These are phyloP conservation scores for Magallana nippona DNA, from an alignment of 2,888 invertebrate species.

Conservation along the genomic window DNA sequence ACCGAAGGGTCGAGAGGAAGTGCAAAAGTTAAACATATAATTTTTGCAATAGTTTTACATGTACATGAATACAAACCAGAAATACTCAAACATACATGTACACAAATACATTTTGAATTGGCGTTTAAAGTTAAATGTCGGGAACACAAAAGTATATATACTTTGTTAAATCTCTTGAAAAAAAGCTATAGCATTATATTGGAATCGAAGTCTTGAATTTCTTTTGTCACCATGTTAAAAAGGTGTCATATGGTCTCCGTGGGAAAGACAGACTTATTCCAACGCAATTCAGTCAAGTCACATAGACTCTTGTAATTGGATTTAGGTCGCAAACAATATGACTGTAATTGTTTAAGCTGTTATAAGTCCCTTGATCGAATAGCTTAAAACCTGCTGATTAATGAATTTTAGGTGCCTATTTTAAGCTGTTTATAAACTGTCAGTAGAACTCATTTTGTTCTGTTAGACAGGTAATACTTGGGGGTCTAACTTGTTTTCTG, in stretches of 20 bases:
- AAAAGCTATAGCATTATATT: no score
- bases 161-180: no score
- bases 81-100: no score
- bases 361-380: slow-evolving; percentile 5
- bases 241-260: neutral
- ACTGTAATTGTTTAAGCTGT: slow-evolving; percentile 30
- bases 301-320: slow-evolving; percentile 6
- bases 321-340: neutral
- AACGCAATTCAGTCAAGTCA: neutral
- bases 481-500: no score
- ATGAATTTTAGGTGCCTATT: neutral
- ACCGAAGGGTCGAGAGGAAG: no score
- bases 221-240: neutral
- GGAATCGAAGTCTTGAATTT: neutral
- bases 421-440: neutral
- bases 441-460: neutral
- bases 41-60: no score
- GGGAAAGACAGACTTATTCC: neutral
- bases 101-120: no score
- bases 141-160: no score
- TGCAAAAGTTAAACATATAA: no score
- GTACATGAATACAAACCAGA: no score
- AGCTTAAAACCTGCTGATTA: slow-evolving; percentile 14
- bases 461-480: neutral
- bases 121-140: no score